These are phyloP conservation scores for Epicampocera succincta DNA, from an alignment of 2,888 invertebrate genomes.

Conservation along the genomic window DNA sequence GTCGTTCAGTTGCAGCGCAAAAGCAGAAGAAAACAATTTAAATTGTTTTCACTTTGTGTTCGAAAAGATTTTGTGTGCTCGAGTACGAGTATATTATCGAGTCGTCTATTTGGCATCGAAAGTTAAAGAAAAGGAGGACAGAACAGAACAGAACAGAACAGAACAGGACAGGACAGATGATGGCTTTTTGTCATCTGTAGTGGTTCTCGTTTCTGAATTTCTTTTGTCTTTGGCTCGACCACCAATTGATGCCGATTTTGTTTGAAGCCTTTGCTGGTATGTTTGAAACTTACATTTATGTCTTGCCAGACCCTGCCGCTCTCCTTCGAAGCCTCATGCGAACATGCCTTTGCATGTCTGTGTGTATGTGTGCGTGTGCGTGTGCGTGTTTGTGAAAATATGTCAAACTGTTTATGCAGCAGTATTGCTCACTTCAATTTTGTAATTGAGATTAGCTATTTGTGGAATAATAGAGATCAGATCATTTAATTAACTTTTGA, in stretches of 20 bases:
- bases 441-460: conserved; percentile 78
- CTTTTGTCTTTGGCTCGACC: conserved; percentile 1
- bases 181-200: conserved; percentile 11
- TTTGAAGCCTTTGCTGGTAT: conserved; percentile 6
- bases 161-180: conserved; percentile 19
- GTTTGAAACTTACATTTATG: conserved; percentile 29
- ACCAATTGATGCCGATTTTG: conserved; percentile 42
- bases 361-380: no score
- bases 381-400: neutral
- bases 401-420: conserved; percentile 18
- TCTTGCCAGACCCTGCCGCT: neutral
- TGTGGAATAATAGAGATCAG: conserved; percentile 78
- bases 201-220: neutral
- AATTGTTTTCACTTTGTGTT: conserved; percentile 18
- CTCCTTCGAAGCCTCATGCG: neutral
- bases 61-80: no score
- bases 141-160: no score
- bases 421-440: conserved; percentile 78
- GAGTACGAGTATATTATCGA: conserved; percentile 15
- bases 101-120: neutral
- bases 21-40: conserved; percentile 7
- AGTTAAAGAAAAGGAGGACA: neutral
- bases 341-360: neutral
- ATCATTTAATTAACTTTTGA: conserved; percentile 80
- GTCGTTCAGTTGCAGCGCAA: conserved; percentile 55